Percentiles rank a stretch among this genome's conserved stretches.
Conservation (phyloP, 1,140 invertebrate species). For the Anadara kagoshimensis region DNA sequence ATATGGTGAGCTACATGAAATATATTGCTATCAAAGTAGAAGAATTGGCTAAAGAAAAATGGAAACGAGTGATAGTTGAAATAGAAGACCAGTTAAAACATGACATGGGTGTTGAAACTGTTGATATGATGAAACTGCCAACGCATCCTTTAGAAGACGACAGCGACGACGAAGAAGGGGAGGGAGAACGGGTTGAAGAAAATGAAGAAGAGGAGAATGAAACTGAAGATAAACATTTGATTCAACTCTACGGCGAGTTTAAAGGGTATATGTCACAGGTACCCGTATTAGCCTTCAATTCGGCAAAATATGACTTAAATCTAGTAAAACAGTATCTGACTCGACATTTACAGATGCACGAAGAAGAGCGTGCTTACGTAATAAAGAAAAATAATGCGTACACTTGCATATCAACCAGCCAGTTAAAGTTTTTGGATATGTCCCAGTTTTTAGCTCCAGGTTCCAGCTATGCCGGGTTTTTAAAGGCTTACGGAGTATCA, state of each 20-base stretch:
- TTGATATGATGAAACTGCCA: neutral
- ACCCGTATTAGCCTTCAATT: conserved; percentile 38
- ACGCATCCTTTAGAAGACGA: neutral
- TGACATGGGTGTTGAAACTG: too few species aligned
- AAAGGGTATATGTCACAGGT: conserved; percentile 12
- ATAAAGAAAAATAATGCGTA: conserved; percentile 30
- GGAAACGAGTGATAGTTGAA: neutral
- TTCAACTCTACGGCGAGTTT: conserved; percentile 2
- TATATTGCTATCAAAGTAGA: neutral
- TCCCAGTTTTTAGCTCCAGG: conserved; percentile 43
- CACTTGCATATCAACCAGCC: conserved; percentile 21
- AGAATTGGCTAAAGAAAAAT: conserved; percentile 3
- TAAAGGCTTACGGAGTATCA: conserved; percentile 42
- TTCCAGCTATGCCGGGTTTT: conserved; percentile 31
- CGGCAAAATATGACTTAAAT: conserved; percentile 41
- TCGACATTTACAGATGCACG: conserved; percentile 22
- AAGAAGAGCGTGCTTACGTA: conserved; percentile 10
- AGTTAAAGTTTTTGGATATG: conserved; percentile 29
- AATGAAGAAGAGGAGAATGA: neutral
- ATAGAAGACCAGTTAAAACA: neutral
- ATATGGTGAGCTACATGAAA: conserved; percentile 26
- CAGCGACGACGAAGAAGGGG: neutral
- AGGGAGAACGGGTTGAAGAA: neutral
- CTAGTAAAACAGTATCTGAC: conserved; percentile 32
- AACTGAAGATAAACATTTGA: neutral